Percentiles rank a stretch among this genome's conserved stretches.
Conservation (phyloP, 2,113 vertebrate species). For the Azemiops feae region DNA sequence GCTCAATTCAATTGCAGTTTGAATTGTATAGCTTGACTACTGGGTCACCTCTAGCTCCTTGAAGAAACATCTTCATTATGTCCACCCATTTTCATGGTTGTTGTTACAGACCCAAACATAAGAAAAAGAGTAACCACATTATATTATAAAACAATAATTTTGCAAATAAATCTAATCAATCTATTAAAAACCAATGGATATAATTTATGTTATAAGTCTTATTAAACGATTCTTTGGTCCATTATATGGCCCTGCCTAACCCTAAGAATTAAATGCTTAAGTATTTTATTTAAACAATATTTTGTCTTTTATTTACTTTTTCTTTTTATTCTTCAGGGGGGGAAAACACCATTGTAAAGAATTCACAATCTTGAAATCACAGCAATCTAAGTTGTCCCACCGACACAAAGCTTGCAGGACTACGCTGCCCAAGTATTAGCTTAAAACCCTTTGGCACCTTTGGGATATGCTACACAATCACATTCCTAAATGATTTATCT, state of each 20-base stretch:
- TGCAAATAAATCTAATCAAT: neutral
- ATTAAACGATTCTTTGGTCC: neutral
- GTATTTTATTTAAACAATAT: neutral
- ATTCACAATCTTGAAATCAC: neutral
- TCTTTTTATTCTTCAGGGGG: neutral
- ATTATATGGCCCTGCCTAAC: neutral
- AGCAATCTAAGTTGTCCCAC: neutral
- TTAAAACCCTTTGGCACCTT: neutral
- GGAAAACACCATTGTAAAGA: neutral
- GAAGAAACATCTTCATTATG: neutral
- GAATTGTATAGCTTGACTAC: neutral
- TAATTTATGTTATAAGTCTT: neutral
- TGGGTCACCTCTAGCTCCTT: neutral
- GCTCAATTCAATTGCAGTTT: neutral
- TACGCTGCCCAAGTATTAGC: neutral
- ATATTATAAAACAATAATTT: neutral
- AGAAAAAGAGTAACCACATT: neutral
- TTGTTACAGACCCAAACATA: neutral
- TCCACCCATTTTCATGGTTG: neutral
- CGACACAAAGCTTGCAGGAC: neutral
- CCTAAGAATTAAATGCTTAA: neutral
- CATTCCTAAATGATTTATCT: slow-evolving; percentile 33
- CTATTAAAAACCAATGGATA: neutral
- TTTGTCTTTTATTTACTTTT: neutral
- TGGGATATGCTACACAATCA: neutral